Evolutionary conservation across 2,888 invertebrate species (phyloP).

Genomic region (Pantelozetes paolii): DNA sequence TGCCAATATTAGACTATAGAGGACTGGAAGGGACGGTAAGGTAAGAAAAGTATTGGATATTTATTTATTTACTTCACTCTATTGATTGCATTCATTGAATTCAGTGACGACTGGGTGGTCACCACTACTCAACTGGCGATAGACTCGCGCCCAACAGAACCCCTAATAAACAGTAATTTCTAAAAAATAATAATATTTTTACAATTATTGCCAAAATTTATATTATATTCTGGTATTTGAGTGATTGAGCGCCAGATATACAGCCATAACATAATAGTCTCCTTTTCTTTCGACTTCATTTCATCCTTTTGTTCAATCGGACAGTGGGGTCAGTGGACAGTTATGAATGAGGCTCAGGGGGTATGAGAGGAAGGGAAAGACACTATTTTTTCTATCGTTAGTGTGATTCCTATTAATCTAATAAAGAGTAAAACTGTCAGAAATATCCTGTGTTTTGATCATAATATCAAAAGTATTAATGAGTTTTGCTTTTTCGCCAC

Average conservation of each 20-base stretch:
- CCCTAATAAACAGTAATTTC: neutral
- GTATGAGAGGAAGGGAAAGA: neutral
- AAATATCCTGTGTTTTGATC: conserved; percentile 33
- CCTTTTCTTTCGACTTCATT: conserved; percentile 7
- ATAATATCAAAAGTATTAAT: conserved; percentile 23
- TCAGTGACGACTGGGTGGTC: conserved; percentile 7
- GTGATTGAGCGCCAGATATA: neutral
- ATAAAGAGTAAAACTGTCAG: conserved; percentile 31
- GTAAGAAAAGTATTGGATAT: conserved; percentile 32
- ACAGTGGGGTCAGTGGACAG: conserved; percentile 34
- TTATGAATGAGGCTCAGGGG: conserved; percentile 20
- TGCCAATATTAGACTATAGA: no score
- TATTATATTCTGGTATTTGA: neutral
- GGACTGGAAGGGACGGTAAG: neutral
- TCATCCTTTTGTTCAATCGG: conserved; percentile 26
- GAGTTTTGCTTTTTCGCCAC: conserved; percentile 19
- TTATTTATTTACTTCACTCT: conserved; percentile 20
- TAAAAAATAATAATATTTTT: neutral
- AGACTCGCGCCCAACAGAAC: conserved; percentile 29
- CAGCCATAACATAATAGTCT: neutral
- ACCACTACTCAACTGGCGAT: neutral
- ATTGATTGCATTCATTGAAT: neutral
- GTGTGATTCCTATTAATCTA: neutral
- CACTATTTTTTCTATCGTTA: neutral
- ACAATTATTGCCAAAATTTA: no score